phyloP scores from a whole-genome alignment of 2,113 vertebrate species.

The Platichthys stellatus region DNA sequence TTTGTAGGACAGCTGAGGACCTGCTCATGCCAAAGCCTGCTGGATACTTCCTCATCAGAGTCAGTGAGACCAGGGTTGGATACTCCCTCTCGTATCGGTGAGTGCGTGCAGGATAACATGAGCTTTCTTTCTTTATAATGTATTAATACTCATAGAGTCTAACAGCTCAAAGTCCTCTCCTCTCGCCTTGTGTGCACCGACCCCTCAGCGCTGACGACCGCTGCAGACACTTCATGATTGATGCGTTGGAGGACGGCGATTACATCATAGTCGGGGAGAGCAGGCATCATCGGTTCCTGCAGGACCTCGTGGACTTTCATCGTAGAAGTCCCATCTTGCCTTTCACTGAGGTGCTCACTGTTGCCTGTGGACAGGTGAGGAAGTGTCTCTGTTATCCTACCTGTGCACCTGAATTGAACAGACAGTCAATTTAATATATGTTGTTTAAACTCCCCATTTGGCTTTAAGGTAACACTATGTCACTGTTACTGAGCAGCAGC shows the following conservation, averaged over 20 bases:
- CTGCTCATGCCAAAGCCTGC: slow-evolving; percentile 76
- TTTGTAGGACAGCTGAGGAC: slow-evolving; percentile 81
- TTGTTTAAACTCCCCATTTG: background rate
- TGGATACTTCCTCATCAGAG: slow-evolving; percentile 87
- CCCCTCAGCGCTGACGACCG: slow-evolving; percentile 66
- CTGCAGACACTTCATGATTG: slow-evolving; percentile 88
- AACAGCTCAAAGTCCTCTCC: background rate
- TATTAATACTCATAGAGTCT: background rate
- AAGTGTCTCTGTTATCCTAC: background rate
- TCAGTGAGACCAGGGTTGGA: slow-evolving; percentile 87
- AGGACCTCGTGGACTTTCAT: slow-evolving; percentile 84
- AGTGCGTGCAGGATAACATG: slow-evolving; percentile 32
- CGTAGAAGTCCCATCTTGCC: slow-evolving; percentile 74
- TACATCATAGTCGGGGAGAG: slow-evolving; percentile 80
- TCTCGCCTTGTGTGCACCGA: background rate
- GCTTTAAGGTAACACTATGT: background rate
- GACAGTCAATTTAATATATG: background rate
- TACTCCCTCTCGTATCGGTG: slow-evolving; percentile 88
- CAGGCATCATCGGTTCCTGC: slow-evolving; percentile 70
- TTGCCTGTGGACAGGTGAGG: slow-evolving; percentile 83
- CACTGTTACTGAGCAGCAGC: too few relatives aligned
- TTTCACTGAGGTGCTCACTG: slow-evolving; percentile 78
- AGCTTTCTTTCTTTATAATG: background rate
- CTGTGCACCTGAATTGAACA: too few relatives aligned
- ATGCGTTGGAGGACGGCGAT: slow-evolving; percentile 70